These are phyloP conservation scores for Phocoena sinus DNA, from an alignment of 2,113 vertebrate genomes.

Conservation along the genomic window DNA sequence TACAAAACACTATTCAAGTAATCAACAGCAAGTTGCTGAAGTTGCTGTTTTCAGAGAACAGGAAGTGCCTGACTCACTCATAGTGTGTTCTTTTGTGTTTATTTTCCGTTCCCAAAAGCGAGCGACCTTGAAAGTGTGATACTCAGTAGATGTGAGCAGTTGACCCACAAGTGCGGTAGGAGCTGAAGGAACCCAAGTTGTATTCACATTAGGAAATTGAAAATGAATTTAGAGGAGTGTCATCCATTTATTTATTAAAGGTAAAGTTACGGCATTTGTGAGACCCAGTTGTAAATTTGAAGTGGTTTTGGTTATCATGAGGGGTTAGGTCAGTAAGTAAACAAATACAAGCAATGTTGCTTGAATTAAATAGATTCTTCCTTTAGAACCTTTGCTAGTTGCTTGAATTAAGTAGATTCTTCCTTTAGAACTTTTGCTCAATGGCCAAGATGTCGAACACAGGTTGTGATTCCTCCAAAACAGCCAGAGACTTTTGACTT, in stretches of 20 bases:
- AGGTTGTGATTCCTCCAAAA: background rate
- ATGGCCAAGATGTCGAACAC: background rate
- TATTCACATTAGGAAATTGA: fast-evolving
- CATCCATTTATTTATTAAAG: background rate
- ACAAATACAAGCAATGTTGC: background rate
- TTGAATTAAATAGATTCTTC: background rate
- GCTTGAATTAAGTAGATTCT: background rate
- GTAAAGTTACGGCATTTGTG: no score
- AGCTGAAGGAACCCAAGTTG: fast-evolving
- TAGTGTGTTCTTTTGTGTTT: background rate
- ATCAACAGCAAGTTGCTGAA: background rate
- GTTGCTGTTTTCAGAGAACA: background rate
- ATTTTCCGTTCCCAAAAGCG: background rate
- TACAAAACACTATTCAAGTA: background rate
- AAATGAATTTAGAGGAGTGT: no score
- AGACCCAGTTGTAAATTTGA: background rate
- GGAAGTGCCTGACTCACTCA: background rate
- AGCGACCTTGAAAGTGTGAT: no score
- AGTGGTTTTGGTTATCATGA: background rate
- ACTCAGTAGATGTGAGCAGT: background rate
- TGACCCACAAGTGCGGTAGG: fast-evolving
- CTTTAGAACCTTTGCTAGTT: background rate
- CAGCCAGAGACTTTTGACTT: background rate
- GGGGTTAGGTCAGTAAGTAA: background rate
- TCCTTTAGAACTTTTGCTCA: background rate